phyloP scores from a whole-genome alignment of 2,113 vertebrate species.

The Gracilinanus agilis region DNA sequence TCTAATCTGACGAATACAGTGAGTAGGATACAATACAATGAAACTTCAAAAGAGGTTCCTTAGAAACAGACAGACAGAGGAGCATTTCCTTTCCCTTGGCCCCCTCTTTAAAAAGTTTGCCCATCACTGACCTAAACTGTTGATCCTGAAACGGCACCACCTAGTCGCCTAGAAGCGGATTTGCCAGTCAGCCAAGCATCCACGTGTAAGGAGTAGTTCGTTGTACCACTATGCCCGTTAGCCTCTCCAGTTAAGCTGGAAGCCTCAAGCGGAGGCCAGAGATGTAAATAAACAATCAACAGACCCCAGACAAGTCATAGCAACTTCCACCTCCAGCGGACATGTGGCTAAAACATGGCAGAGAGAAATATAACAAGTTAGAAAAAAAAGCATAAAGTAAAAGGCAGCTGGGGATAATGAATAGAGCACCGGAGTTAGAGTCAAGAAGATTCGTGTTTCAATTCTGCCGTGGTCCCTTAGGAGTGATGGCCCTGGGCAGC shows the following conservation, averaged over 20 bases:
- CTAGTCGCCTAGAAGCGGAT: neutral
- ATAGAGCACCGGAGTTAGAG: neutral
- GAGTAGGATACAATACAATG: no score
- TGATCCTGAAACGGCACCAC: neutral
- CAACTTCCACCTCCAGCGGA: neutral
- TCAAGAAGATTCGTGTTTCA: neutral
- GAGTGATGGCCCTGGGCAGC: neutral
- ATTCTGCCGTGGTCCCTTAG: neutral
- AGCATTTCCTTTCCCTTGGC: no score
- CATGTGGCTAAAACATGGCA: neutral
- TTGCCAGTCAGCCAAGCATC: neutral
- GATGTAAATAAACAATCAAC: neutral
- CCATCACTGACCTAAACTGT: neutral
- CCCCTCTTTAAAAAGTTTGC: no score
- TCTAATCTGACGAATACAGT: no score
- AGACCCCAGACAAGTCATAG: neutral
- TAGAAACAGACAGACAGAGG: no score
- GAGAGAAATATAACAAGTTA: neutral
- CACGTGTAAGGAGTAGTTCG: neutral
- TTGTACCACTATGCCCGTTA: neutral
- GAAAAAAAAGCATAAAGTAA: neutral
- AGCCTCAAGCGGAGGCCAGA: neutral
- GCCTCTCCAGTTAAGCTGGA: neutral
- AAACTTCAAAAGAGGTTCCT: no score
- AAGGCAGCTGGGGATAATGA: neutral